Evolutionary conservation across 2,888 invertebrate genomes (phyloP), one percentile per base, ranked within the genome.

Genomic region (Chrysolina oricalcia): DNA sequence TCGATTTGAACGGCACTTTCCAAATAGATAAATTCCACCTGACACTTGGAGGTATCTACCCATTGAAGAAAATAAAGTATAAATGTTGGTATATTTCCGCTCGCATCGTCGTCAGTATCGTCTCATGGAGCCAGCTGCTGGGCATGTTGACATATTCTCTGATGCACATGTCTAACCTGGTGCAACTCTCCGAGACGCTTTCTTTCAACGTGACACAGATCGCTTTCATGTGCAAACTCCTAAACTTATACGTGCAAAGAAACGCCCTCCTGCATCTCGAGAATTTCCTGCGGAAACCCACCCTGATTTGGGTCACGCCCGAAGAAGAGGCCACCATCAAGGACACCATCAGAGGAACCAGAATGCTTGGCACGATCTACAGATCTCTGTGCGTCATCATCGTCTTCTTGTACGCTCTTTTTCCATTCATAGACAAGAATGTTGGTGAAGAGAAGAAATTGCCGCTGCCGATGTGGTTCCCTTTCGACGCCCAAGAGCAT

Each of bases 391-490:
- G 80, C 64, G 11, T 70, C 17, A 17, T 13, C 0, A 67, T 63
- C 35, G 71, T 75, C 1, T 2, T 72, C 15, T 76, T 78, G 6
- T 80, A 74, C 53, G 76, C 70, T 8, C 40, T 80, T 9, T 77
- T 73, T 75, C 81, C 82, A 8, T 62, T 75, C 17, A 11, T 79
- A 2, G 79, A 81, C 21, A 64, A 72, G 50, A 64, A 15, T 8
- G 10, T 41, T 10, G 41, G 56, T 13, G 76, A 65, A 56, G 75
- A 1, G 11, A 76, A 75, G 62, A 73, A 73, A 9, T 79, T 81
- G 64, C 81, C 79, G 9, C 62, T 81, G 35, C 81, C 78, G 0
- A 73, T 79, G 23, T 78, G 78, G 73, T 81, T 79, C 56, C 82
- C 82, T 1, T 81, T 81, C 65, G 74, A 81, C 69, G 71, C 77